Evolutionary conservation across 2,888 invertebrate genomes (phyloP), one percentile per base, ranked within the genome.

Genomic region (Drosophila algonquin): DNA sequence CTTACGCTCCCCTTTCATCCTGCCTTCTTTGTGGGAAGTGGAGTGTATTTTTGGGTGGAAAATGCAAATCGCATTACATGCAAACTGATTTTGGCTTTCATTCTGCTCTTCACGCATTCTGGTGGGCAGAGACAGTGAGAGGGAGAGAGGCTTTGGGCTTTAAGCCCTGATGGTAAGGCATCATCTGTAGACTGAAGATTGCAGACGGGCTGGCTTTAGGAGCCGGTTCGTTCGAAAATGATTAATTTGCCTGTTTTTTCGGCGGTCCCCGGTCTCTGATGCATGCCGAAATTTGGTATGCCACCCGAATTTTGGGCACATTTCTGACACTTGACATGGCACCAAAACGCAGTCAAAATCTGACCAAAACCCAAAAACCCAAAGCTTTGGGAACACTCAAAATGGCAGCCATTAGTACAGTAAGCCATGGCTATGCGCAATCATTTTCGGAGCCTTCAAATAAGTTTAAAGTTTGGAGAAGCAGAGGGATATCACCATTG

Each of bases 41-140:
- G 8, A 30, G 12, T 12, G 35, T 12, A 14, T 40, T 40, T 40
- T 40, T 32, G 44, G 9, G 3, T 18, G 52, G 75, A 32, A 61
- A 61, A 61, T 44, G 65, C 77, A 79, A 73, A 79, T 79, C 80
- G 59, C 62, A 73, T 79, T 79, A 79, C 76, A 79, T 65, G 65
- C 65, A 48, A 55, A 45, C 65, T 64, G 64, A 65, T 64, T 65
- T 51, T 10, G 62, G 45, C 51, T 51, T 63, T 63, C 63, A 51
- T 45, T 32, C 24, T 32, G 46, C 40, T 40, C 40, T 40, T 6
- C 14, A 40, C n/a, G 2, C 14, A 40, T 40, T 40, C 40, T 40
- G 6, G 40, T 40, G 40, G 40, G 40, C n/a, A 40, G 40, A 35
- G 40, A 6, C 14, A 40, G 14, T 14, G 14, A 14, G 40, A 7